Base-by-base conservation (phyloP, 2,113 vertebrate species). In the Sula dactylatra region DNA sequence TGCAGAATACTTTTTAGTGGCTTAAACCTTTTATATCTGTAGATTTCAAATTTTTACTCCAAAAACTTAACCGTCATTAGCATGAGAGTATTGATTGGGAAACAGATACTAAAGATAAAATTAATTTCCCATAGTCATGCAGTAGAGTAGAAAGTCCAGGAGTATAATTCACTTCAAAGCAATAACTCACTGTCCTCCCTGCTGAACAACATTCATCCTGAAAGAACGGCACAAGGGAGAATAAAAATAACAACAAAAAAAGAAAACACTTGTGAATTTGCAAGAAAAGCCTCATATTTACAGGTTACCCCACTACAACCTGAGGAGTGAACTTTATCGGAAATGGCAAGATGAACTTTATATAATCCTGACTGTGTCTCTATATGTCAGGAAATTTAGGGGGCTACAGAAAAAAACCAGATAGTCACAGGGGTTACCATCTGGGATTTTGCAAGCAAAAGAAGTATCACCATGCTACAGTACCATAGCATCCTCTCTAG, bases 391-490 rank as follows among this genome's bases (percentile, higher is more conserved):
- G 9, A 74, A 72, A 78, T 70, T 47, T 29, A 49, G 65, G 64
- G 20, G 10, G 11, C n/a, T 87, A 54, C 5, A 74, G 11, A 2
- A 49, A 19, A 36, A 52, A 15, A 42, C 16, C 16, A 45, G 3
- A n/a, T 1, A 76, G 19, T 32, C 1, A 2, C 14, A 14, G 16
- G 27, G 7, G 5, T 82, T 83, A 52, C 10, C 18, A 32, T 1
- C 15, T 38, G 32, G 59, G 26, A 67, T 76, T 92, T 6, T 86
- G 29, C 38, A 88, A 88, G 62, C 13, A 78, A 55, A 66, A 55
- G 73, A 22, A 90, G 36, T 19, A 82, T 3, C 36, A 58, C 7
- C 22, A 71, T 15, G 40, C 25, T 49, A 26, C 4, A 18, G 58
- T 15, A 58, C 17, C 32, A 16, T 0, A 52, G 72, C 31, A 93